A percentile compares a stretch with the other conserved stretches of the same genome.
Evolutionary conservation across 2,113 vertebrate species (phyloP).

Genomic region (Xenopus laevis): DNA sequence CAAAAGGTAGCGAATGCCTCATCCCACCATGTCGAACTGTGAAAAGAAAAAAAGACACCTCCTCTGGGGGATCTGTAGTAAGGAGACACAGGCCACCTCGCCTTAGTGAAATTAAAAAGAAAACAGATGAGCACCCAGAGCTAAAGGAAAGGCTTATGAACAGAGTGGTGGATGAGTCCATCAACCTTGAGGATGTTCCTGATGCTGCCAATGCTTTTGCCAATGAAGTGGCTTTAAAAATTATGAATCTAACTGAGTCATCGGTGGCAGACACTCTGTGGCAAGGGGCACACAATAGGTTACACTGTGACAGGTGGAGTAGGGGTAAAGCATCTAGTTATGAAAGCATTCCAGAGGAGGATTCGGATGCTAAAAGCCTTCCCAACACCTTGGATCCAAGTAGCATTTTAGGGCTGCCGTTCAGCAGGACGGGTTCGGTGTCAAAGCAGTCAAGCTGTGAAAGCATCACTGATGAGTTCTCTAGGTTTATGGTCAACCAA

Average conservation of each 20-base stretch:
- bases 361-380: conserved; percentile 63
- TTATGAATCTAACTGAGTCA: conserved; percentile 88
- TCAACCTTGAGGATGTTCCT: conserved; percentile 80
- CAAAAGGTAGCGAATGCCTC: conserved; percentile 73
- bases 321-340: conserved; percentile 86
- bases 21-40: conserved; percentile 71
- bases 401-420: conserved; percentile 76
- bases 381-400: conserved; percentile 69
- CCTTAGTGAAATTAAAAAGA: conserved; percentile 94
- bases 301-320: conserved; percentile 87
- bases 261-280: conserved; percentile 80
- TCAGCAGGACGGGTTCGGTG: conserved; percentile 87
- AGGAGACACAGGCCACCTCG: conserved; percentile 90
- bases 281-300: conserved; percentile 74
- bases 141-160: conserved; percentile 93
- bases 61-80: conserved; percentile 56
- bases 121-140: conserved; percentile 94
- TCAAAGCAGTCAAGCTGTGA: conserved; percentile 98
- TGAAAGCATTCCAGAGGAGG: conserved; percentile 95
- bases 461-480: conserved; percentile 97
- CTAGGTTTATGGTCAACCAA: conserved; percentile 95
- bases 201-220: conserved; percentile 86
- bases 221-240: conserved; percentile 87
- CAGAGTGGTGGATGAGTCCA: conserved; percentile 87
- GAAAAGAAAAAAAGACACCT: conserved; percentile 82